Evolutionary conservation across 2,113 vertebrate species (phyloP).

Genomic region (Recurvirostra avosetta): DNA sequence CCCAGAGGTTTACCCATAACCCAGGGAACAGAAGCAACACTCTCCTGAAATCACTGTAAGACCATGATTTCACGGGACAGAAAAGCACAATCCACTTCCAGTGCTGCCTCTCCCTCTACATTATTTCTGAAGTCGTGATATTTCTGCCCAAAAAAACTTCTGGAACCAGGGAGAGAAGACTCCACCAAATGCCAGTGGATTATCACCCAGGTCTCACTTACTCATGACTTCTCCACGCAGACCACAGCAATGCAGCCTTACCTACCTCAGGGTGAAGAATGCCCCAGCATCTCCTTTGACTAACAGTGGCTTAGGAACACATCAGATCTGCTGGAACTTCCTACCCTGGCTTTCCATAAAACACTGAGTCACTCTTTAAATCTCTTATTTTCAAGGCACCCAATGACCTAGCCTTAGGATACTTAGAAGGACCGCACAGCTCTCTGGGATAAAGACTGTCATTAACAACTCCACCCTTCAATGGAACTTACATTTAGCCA

Average conservation of each 20-base stretch:
- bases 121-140: not conserved
- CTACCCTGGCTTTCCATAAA: not conserved
- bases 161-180: not conserved
- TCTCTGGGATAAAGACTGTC: not conserved
- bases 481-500: not conserved
- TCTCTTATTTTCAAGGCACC: not conserved
- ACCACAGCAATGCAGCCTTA: not conserved
- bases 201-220: not conserved
- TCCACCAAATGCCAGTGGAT: not conserved
- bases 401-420: not conserved
- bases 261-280: not conserved
- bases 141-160: not conserved
- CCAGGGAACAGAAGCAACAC: not conserved
- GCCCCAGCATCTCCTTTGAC: not conserved
- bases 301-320: not conserved
- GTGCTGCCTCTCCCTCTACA: not conserved
- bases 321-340: not conserved
- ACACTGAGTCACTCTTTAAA: not conserved
- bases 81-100: not conserved
- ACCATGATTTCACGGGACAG: not conserved
- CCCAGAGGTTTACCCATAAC: fast-evolving
- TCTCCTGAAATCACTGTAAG: not conserved
- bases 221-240: not conserved
- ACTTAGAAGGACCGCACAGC: not conserved
- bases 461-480: not conserved